Base-by-base conservation (phyloP, 2,888 invertebrate species). In the Rotaria macrura region DNA sequence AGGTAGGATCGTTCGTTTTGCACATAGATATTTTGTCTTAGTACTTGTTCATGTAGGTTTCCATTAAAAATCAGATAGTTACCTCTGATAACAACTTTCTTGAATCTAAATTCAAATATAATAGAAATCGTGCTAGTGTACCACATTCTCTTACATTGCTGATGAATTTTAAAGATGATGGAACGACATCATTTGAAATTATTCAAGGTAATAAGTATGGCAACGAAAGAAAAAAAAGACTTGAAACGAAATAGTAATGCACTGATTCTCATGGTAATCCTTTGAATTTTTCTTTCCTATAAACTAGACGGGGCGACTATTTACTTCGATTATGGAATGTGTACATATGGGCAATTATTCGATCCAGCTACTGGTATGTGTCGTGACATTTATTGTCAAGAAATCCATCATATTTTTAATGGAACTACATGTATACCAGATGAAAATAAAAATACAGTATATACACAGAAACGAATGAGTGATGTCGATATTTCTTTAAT, bases 161-260 rank as follows among this genome's bases (percentile, higher is more conserved):
- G 2, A 86, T 86, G 86, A 84, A 86, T 55, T 86, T 86, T 74
- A 79, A 86, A 55, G 34, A 84, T 9, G 84, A 86, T 38, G 86
- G 86, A 34, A 86, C 86, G 10, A 79, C 86, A 38, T 84, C 86
- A 10, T 29, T 84, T 29, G 84, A 86, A n/a, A 43, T 86, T 49
- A 54, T 86, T 10, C 79, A 84, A 74, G 74, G 72, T 52, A 52
- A 47, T 14, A 38, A 17, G 4, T 38, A n/a, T n/a, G n/a, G 10
- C 3, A 25, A 79, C 2, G 5, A 38, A 40, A 79, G 20, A 17
- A 49, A 20, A 17, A 49, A 49, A 49, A 17, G 3, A 17, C 4
- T 49, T 49, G 17, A 49, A 4, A 17, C 17, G 49, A 49, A 49
- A 49, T 38, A 74, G 20, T 23, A 74, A 6, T 4, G 1, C 10